Percentiles rank a stretch among this genome's conserved stretches.
These are phyloP conservation scores for Thaleichthys pacificus DNA, from an alignment of 2,797 vertebrate genomes.

Conservation along the genomic window DNA sequence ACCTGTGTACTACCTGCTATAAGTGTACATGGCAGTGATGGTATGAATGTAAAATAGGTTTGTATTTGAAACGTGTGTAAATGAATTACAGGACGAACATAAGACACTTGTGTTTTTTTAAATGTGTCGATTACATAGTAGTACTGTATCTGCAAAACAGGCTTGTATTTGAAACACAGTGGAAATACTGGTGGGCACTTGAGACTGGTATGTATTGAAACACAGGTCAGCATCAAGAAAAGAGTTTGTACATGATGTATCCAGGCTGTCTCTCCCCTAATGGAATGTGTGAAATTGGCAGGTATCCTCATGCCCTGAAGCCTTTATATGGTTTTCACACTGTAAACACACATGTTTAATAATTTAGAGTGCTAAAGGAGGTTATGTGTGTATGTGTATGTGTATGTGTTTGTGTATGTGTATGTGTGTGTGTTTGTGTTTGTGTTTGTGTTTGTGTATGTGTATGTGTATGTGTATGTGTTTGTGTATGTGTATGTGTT, in stretches of 20 bases:
- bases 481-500: background rate
- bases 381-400: constrained; percentile 1
- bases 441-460: background rate
- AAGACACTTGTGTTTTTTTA: no score
- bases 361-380: constrained; percentile 40
- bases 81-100: no score
- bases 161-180: background rate
- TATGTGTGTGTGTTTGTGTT: background rate
- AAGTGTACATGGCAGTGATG: no score
- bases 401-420: background rate
- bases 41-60: no score
- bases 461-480: no score
- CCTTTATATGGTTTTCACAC: constrained; percentile 30
- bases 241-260: constrained; percentile 19
- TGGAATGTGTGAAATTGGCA: background rate
- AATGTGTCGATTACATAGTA: background rate
- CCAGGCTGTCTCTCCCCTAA: background rate
- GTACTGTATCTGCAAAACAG: background rate
- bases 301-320: background rate
- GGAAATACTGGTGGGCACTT: background rate
- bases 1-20: no score
- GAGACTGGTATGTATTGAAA: background rate
- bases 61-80: no score
- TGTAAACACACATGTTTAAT: constrained; percentile 43
- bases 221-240: background rate